phyloP scores from a whole-genome alignment of 2,888 invertebrate species.

The Pherbina coryleti region DNA sequence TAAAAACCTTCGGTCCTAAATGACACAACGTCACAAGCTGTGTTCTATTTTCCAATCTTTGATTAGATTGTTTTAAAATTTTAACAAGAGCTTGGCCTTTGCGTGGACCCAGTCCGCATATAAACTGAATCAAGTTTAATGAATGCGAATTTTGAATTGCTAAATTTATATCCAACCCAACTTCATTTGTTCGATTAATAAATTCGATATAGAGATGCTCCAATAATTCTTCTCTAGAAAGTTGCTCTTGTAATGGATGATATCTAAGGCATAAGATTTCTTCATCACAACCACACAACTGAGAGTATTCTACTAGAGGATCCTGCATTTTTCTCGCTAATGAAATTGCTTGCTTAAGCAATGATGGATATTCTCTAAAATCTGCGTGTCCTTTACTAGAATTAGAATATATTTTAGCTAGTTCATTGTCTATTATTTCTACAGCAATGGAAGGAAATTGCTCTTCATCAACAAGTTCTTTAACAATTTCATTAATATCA shows the following conservation, averaged over 20 bases:
- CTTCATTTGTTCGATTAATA: constrained; percentile 96
- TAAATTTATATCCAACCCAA: constrained; percentile 96
- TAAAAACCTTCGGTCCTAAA: constrained; percentile 98
- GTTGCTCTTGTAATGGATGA: constrained; percentile 86
- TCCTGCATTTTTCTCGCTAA: constrained; percentile 93
- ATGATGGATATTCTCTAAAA: constrained; percentile 92
- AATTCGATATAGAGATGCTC: constrained; percentile 90
- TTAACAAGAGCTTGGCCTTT: constrained; percentile 91
- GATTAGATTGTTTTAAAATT: constrained; percentile 90
- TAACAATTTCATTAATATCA: constrained; percentile 81
- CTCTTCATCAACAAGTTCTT: constrained; percentile 83
- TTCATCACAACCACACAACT: constrained; percentile 95
- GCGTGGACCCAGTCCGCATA: constrained; percentile 95
- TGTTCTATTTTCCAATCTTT: constrained; percentile 92
- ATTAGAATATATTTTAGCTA: constrained; percentile 92
- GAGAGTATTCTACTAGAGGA: constrained; percentile 95
- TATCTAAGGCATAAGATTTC: constrained; percentile 95
- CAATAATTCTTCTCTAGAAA: constrained; percentile 86
- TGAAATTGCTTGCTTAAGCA: constrained; percentile 93
- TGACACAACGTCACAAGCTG: constrained; percentile 95
- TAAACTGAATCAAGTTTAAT: constrained; percentile 92
- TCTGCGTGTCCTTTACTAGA: constrained; percentile 86
- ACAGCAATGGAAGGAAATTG: constrained; percentile 89
- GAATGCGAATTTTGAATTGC: constrained; percentile 91
- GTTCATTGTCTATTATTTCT: constrained; percentile 93